Conservation (phyloP, 2,797 vertebrate species). For the Gallinago stenura region DNA sequence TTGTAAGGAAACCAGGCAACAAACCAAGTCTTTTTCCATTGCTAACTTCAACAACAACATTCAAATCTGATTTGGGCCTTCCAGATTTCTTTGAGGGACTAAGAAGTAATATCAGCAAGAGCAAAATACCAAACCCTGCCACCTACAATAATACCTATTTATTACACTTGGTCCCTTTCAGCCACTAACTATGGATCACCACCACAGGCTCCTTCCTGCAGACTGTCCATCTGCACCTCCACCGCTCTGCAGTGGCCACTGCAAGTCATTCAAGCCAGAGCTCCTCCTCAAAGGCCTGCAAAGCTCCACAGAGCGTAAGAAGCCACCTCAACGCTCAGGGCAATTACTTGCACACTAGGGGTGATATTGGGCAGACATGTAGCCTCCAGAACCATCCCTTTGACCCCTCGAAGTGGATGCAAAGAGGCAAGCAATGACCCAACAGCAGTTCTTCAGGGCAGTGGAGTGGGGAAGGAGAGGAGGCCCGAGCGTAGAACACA, state of each 20-base stretch:
- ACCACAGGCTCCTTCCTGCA: neutral
- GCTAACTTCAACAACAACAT: neutral
- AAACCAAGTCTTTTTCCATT: neutral
- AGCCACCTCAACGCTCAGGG: neutral
- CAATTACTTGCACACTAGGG: neutral
- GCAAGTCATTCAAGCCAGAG: neutral
- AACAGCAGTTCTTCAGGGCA: neutral
- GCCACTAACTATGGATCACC: neutral
- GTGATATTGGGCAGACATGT: neutral
- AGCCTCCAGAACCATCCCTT: neutral
- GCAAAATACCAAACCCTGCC: neutral
- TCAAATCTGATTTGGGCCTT: neutral
- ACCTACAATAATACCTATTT: neutral
- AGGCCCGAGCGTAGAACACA: neutral
- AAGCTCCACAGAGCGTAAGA: neutral
- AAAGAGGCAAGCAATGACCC: neutral
- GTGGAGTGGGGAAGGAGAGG: neutral
- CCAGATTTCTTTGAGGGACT: neutral
- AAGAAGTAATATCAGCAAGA: neutral
- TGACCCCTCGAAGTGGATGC: neutral
- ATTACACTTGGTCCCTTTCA: neutral
- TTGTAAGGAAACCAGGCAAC: neutral
- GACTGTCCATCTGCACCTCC: neutral
- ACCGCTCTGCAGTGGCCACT: neutral
- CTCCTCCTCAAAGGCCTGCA: neutral